Evolutionary conservation across 2,797 vertebrate genomes (phyloP), one percentile per base, ranked within the genome.

Genomic region (Phaenicophaeus curvirostris): DNA sequence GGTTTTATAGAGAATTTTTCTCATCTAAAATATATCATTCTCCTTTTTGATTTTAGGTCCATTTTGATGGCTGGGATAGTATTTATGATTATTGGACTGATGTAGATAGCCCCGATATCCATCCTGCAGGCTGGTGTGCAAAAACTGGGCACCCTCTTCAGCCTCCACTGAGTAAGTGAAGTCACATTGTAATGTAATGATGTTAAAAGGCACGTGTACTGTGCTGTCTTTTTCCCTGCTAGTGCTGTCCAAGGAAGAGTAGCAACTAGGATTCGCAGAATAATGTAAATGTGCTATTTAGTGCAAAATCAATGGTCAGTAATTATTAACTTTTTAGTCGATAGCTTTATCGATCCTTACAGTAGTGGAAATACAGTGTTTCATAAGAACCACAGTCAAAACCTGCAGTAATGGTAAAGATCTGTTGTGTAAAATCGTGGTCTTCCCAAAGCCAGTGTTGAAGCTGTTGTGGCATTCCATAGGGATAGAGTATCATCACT

Each of bases 61-160:
- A 99, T 96, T 99, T 99, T 95, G 98, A 99, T 90, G 98, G 98
- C 94, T 99, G 98, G 98, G 98, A 97, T 53, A 97, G 96, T 78
- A 98, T 98, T 92, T 99, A 98, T 76, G 98, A 98, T 96, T 98
- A 98, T 93, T 99, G 98, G 98, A 96, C 97, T 89, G 98, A 99
- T 82, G 97, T 98, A 8, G 98, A 99, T 95, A 98, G 97, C 85
- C 97, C 98, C 13, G 98, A 99, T 57, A 98, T 98, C 89, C 98
- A 98, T 94, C 98, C 98, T 20, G 98, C 98, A 20, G 98, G 98
- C 92, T 99, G 98, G 98, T 99, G 98, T 89, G 96, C 96, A 30
- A 99, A 99, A 97, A 98, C 98, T 0, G 98, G 98, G 50, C 98
- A 99, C 77, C 97, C 98, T 77, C 98, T 99, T 88, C 98, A 99